Base-by-base conservation (phyloP, 2,888 invertebrate species). In the Lottia scabra region DNA sequence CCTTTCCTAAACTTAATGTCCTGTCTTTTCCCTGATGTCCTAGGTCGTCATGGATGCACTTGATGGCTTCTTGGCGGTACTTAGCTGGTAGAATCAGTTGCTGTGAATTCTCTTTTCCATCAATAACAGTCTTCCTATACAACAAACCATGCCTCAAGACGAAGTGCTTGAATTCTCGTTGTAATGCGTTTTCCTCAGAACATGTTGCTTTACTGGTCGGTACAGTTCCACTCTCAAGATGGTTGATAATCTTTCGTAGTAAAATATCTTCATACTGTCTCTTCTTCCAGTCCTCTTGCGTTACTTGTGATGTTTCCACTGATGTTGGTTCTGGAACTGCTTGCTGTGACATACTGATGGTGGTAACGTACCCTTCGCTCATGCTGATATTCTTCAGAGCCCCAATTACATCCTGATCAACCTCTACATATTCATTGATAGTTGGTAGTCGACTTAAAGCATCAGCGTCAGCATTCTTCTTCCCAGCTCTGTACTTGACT, bases 21-120 rank as follows among this genome's bases (percentile, higher is more conserved):
- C 76, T 56, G 10, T 76, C 76, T 44, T 26, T 26, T 38, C 76
- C 76, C n/a, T 75, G 65, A 67, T 78, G 78, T 23, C 75, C 76
- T 75, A 78, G 72, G n/a, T 74, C 70, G 26, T 74, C 67, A 65
- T 78, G 78, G 16, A 76, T 45, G 23, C 70, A 63, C 12, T 72
- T 23, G 4, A 68, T 15, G 5, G 73, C 73, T 13, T 62, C 15
- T 16, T 38, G 2, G 2, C 44, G 67, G 8, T 68, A 70, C 65
- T 71, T 63, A 23, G 27, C 19, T 19, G 75, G 76, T 15, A 74
- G 30, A 0, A 78, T 70, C n/a, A 78, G 48, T 65, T 75, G 78
- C 15, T n/a, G n/a, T n/a, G n/a, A n/a, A n/a, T n/a, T n/a, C n/a
- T 46, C 46, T n/a, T 62, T 44, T 44, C 6, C 65, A n/a, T 15